Evolutionary conservation across 1,140 invertebrate genomes (phyloP), one percentile per base, ranked within the genome.

Genomic region (Oncopodura yosiiana): DNA sequence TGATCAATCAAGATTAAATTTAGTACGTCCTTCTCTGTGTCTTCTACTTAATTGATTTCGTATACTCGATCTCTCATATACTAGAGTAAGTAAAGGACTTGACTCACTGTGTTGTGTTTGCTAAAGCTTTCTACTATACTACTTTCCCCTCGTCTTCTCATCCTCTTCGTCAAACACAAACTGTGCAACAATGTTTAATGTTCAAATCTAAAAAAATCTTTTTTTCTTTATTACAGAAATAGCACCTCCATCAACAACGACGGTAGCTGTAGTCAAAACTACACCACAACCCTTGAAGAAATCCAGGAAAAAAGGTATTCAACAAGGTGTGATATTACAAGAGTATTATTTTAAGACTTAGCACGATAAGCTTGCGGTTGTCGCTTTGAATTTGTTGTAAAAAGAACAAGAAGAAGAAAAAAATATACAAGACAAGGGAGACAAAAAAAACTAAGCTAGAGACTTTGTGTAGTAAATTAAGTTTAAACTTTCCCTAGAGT

Each of bases 161-260:
- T 19, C 18, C 16, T 23, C 14, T 43, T 11, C 41, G n/a, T 43
- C 30, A 38, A 18, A 27, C 44, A 29, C 29, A 26, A 3, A 29
- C 16, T 32, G 6, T 53, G 32, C 26, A 12, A 34, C 19, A 8
- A 34, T 9, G 1, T 30, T 19, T 55, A 24, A 6, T 43, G 8
- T 34, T 46, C n/a, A n/a, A n/a, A n/a, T n/a, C n/a, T n/a, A n/a
- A n/a, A n/a, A n/a, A n/a, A n/a, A n/a, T n/a, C n/a, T 26, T 30
- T 14, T 36, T 18, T 34, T 27, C 23, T 19, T n/a, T 65, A 58
- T 69, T 66, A 45, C 71, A 82, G 81, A 82, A 74, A 81, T 82
- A 66, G 78, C 79, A 32, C 78, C 80, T n/a, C 80, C 81, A 19
- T 80, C 80, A 9, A 81, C 79, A 3, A 78, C 74, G 3, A 77